Evolutionary conservation across 2,113 vertebrate genomes (phyloP).

Genomic region (Butorides virescens): DNA sequence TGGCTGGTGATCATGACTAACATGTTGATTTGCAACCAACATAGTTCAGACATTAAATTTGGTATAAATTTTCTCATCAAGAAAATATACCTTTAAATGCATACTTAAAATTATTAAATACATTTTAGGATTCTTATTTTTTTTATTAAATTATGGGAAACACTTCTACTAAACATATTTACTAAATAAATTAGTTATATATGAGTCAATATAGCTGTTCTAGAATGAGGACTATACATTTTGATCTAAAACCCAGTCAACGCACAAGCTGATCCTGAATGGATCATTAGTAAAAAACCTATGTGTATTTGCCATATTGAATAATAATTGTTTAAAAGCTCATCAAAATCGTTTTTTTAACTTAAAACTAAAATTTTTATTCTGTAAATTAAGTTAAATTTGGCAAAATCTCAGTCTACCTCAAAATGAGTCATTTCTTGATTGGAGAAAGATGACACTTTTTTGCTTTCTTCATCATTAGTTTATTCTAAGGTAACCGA

Average conservation of each 20-base stretch:
- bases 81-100: background rate
- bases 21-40: background rate
- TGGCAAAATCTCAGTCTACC: background rate
- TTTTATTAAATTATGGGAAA: background rate
- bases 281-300: background rate
- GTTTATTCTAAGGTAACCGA: background rate
- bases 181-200: background rate
- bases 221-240: background rate
- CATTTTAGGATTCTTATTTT: background rate
- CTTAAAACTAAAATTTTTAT: background rate
- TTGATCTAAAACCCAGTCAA: background rate
- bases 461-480: background rate
- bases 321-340: background rate
- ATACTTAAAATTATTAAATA: background rate
- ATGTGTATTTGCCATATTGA: background rate
- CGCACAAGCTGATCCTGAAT: background rate
- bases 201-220: background rate
- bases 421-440: background rate
- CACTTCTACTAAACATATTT: background rate
- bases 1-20: background rate
- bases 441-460: background rate
- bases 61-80: background rate
- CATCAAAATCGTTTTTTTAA: no score
- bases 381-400: background rate
- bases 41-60: background rate